A percentile compares a stretch with the other conserved stretches of the same genome.
Evolutionary conservation across 2,888 invertebrate genomes (phyloP).

Genomic region (Dilophus febrilis): DNA sequence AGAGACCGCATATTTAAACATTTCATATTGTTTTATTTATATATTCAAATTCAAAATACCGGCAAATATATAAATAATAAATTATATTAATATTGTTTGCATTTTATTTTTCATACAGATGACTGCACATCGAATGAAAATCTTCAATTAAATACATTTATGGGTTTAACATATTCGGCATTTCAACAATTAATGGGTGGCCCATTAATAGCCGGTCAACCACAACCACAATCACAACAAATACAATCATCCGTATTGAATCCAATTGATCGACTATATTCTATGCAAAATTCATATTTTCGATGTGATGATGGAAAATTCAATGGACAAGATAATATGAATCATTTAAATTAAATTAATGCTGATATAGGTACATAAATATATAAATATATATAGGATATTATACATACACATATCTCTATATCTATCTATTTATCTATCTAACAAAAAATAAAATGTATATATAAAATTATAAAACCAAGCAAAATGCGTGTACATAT

Average conservation of each 20-base stretch:
- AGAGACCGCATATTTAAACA: no score
- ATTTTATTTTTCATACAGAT: not conserved
- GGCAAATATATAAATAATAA: no score
- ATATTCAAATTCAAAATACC: no score
- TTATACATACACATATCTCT: not conserved
- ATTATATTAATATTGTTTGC: not conserved
- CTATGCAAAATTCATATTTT: conserved; percentile 47
- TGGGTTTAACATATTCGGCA: conserved; percentile 29
- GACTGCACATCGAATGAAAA: conserved; percentile 15
- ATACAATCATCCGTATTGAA: conserved; percentile 34
- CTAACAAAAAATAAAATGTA: not conserved
- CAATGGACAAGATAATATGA: not conserved
- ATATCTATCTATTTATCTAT: no score
- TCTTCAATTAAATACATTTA: conserved; percentile 27
- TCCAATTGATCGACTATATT: conserved; percentile 44
- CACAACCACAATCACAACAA: conserved; percentile 25
- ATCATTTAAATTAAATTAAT: no score
- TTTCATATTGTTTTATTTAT: no score
- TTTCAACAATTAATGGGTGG: conserved; percentile 26
- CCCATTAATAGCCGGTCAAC: no score
- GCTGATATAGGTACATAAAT: no score
- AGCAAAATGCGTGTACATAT: no score
- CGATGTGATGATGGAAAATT: conserved; percentile 32
- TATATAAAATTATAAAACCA: no score
- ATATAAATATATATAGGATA: not conserved